phyloP scores from a whole-genome alignment of 2,797 vertebrate species.

The Hydrocynus forskahlii region DNA sequence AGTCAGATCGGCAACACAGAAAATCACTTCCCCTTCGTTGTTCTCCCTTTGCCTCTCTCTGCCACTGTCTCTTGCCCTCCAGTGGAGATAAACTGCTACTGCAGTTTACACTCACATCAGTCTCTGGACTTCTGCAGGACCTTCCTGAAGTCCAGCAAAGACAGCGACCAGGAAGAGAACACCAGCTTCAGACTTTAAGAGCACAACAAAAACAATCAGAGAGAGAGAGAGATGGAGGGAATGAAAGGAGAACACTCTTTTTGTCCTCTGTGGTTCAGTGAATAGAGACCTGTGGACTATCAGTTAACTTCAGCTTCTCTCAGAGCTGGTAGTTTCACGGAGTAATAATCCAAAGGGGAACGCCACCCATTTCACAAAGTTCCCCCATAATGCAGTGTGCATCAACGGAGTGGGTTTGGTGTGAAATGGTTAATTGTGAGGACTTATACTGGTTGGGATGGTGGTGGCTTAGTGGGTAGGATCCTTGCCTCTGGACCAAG shows the following conservation, averaged over 20 bases:
- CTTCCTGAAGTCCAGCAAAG: slow-evolving; percentile 9
- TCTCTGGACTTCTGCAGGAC: not conserved
- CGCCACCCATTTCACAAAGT: too few relatives aligned
- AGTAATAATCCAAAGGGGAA: too few relatives aligned
- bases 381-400: too few relatives aligned
- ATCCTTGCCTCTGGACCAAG: too few relatives aligned
- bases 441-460: too few relatives aligned
- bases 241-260: not conserved
- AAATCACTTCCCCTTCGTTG: slow-evolving; percentile 54
- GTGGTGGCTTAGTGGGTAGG: too few relatives aligned
- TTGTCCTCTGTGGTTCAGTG: too few relatives aligned
- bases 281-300: too few relatives aligned
- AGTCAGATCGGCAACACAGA: slow-evolving; percentile 12
- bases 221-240: not conserved
- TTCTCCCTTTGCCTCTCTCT: slow-evolving; percentile 60
- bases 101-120: not conserved
- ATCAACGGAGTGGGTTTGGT: too few relatives aligned
- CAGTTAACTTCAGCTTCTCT: too few relatives aligned
- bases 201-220: slow-evolving; percentile 9
- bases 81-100: slow-evolving; percentile 71
- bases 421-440: too few relatives aligned
- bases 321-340: too few relatives aligned
- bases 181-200: not conserved
- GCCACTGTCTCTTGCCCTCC: slow-evolving; percentile 58
- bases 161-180: not conserved